phyloP scores from a whole-genome alignment of 2,888 invertebrate genomes.

The Oegoconia quadripuncta region DNA sequence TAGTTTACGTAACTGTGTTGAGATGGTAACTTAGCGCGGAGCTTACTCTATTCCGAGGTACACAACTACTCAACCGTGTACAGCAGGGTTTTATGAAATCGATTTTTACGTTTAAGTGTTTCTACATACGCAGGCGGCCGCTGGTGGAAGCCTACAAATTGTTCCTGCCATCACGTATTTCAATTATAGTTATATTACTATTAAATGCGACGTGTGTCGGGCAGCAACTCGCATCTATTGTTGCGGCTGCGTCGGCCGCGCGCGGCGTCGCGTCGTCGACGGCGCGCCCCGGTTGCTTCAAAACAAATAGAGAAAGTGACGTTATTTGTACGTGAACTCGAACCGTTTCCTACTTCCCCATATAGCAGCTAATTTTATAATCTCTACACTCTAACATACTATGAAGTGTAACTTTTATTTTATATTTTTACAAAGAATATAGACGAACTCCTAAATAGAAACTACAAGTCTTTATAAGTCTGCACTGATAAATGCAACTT shows the following conservation, averaged over 20 bases:
- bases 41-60: constrained; percentile 1
- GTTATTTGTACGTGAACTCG: constrained; percentile 50
- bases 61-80: too few relatives aligned
- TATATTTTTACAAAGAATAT: too few relatives aligned
- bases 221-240: not conserved
- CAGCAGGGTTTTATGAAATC: too few relatives aligned
- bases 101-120: not conserved
- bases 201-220: constrained; percentile 2
- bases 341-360: constrained; percentile 59
- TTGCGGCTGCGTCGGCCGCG: not conserved
- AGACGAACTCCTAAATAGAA: too few relatives aligned
- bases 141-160: not conserved
- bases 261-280: constrained; percentile 13
- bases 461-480: too few relatives aligned
- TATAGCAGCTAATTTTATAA: constrained; percentile 12
- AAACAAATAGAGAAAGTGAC: constrained; percentile 72
- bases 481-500: too few relatives aligned
- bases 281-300: constrained; percentile 40
- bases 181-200: not conserved
- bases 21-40: constrained; percentile 3
- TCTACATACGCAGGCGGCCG: not conserved
- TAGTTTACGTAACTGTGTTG: constrained; percentile 34
- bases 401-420: too few relatives aligned
- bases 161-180: not conserved
- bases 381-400: too few relatives aligned